phyloP scores from a whole-genome alignment of 1,140 invertebrate genomes.

The Wasmannia auropunctata region DNA sequence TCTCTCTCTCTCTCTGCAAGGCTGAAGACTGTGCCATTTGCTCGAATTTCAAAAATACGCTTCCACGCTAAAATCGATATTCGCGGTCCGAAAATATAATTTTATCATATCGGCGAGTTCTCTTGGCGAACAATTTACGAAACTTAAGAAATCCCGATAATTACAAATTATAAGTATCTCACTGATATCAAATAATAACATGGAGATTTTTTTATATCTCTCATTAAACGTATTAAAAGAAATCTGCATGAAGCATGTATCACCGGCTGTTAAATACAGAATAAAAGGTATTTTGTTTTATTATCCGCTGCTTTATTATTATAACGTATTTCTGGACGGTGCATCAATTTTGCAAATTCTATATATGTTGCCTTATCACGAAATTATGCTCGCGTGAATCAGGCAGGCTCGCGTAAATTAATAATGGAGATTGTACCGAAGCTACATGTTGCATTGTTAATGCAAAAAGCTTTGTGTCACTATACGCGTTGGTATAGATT shows the following conservation, averaged over 20 bases:
- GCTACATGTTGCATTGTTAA: neutral
- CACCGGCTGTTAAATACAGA: neutral
- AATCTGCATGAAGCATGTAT: neutral
- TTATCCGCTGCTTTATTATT: neutral
- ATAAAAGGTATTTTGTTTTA: neutral
- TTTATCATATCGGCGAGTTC: neutral
- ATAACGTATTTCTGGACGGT: neutral
- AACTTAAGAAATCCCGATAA: neutral
- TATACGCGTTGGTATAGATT: neutral
- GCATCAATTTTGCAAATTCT: neutral
- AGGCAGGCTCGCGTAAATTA: neutral
- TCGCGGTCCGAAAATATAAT: neutral
- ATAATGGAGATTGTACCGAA: neutral
- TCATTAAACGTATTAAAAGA: neutral
- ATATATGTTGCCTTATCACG: neutral
- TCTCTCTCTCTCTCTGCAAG: neutral
- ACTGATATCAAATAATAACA: neutral
- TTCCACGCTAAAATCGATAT: neutral
- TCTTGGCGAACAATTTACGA: neutral
- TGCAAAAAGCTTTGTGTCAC: neutral
- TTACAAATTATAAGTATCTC: slow-evolving; percentile 22
- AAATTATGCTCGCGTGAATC: slow-evolving; percentile 13
- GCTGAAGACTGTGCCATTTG: neutral
- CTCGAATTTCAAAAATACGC: neutral
- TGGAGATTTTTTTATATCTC: neutral